Base-by-base conservation (phyloP, 2,797 vertebrate genomes). In the Sarcoramphus papa region DNA sequence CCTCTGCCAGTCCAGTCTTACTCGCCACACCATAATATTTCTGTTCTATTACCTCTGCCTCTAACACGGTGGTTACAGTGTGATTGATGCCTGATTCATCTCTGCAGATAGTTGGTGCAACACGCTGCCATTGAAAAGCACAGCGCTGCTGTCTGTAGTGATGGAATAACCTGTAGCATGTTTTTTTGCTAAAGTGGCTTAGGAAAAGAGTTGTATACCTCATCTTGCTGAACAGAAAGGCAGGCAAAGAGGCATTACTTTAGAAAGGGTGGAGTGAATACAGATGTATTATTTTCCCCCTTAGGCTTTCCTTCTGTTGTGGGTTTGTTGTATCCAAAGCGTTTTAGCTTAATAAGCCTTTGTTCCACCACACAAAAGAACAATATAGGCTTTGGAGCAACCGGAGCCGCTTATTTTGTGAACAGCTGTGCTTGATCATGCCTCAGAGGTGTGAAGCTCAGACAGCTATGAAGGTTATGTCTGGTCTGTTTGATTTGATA, bases 401-500 rank as follows among this genome's bases (percentile, higher is more conserved):
- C 16, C 31, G 0, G 4, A 69, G 69, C 73, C 0, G 0, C 60
- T 65, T 51, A 13, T 23, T 83, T 37, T 59, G 48, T 53, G 50
- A 79, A 35, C 85, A 83, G 88, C 93, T 93, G 78, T 68, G 56
- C 65, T 57, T 25, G 37, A 48, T 77, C 3, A 1, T 84, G 78
- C 60, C 93, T 85, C 88, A 85, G 91, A 92, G 88, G 82, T 87
- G 89, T 63, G 85, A 85, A 74, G 74, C 82, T 74, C 78, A 70
- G 74, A 81, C 65, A 77, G 78, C 75, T 73, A 17, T 31, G 69
- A 70, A 30, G 72, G 84, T 81, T 87, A 3, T 60, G 64, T 87
- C 81, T 91, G 73, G 20, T 72, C 82, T 85, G 53, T 57, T 88
- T 56, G 78, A 23, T 81, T 74, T 87, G 82, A 78, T 90, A 74